A percentile compares a stretch with the other conserved stretches of the same genome.
Conservation (phyloP, 1,140 invertebrate species). For the Cydia strobilella region DNA sequence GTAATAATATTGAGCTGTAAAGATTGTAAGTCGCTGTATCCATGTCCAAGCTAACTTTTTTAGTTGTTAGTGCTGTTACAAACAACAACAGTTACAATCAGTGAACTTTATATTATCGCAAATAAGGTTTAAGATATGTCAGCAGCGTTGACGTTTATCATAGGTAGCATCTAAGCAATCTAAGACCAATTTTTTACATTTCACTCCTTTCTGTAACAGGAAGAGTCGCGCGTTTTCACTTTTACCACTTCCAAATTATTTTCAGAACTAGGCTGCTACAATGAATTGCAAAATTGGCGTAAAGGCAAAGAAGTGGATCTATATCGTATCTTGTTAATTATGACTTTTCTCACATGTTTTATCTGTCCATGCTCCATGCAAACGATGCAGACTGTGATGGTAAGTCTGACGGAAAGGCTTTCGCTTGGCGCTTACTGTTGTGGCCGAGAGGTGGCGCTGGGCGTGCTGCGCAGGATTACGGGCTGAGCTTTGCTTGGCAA, state of each 20-base stretch:
- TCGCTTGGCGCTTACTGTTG: conserved; percentile 51
- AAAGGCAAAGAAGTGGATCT: background rate
- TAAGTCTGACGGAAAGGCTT: conserved; percentile 67
- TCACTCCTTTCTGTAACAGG: no score
- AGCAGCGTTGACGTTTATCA: no score
- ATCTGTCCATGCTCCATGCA: conserved; percentile 76
- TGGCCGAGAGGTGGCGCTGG: conserved; percentile 58
- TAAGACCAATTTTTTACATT: no score
- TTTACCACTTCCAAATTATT: conserved; percentile 5
- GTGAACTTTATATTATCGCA: no score
- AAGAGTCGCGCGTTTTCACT: no score
- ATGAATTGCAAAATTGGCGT: background rate
- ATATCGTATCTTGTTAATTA: background rate
- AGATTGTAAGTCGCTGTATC: no score
- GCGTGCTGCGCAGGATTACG: conserved; percentile 1
- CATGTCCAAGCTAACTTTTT: no score
- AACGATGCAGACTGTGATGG: conserved; percentile 68
- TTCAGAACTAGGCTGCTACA: background rate
- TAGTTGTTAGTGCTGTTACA: no score
- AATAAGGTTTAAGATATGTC: no score
- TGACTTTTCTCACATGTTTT: conserved; percentile 48
- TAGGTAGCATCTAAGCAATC: no score
- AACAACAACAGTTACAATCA: no score
- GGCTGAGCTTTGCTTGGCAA: conserved; percentile 45
- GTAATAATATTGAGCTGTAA: no score